Evolutionary conservation across 2,888 invertebrate genomes (phyloP).

Genomic region (Tuta absoluta): DNA sequence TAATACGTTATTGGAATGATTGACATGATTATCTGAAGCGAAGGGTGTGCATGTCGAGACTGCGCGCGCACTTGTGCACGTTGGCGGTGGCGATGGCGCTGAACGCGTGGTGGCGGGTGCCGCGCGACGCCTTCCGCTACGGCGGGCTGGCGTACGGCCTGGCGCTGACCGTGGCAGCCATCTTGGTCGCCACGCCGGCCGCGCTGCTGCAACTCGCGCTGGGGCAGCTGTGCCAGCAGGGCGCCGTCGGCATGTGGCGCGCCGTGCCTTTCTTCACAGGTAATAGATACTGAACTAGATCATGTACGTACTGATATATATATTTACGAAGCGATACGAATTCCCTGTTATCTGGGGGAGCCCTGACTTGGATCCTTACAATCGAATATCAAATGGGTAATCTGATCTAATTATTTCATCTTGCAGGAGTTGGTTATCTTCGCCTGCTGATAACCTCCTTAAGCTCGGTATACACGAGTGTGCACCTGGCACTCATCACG

Average conservation of each 20-base stretch:
- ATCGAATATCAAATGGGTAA: too few species aligned
- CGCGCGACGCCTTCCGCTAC: constrained; percentile 72
- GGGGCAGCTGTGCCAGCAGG: constrained; percentile 84
- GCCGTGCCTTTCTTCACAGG: constrained; percentile 85
- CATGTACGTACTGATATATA: too few species aligned
- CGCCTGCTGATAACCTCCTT: constrained; percentile 80
- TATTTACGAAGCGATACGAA: too few species aligned
- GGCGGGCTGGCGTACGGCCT: constrained; percentile 79
- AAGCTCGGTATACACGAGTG: constrained; percentile 79
- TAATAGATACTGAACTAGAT: constrained; percentile 44
- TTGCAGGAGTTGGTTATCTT: constrained; percentile 62
- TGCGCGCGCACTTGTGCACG: constrained; percentile 69
- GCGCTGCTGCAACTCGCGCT: constrained; percentile 82
- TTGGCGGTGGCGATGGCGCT: constrained; percentile 79
- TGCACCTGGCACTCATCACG: constrained; percentile 79
- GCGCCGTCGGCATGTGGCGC: constrained; percentile 83
- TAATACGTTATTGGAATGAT: not conserved
- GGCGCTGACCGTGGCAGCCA: constrained; percentile 70
- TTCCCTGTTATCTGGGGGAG: too few species aligned
- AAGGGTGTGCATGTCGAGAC: not conserved
- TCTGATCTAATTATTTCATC: not conserved
- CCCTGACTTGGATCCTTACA: too few species aligned
- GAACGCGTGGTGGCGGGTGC: constrained; percentile 81
- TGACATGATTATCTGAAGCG: not conserved
- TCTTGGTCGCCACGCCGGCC: constrained; percentile 80